Evolutionary conservation across 1,140 invertebrate genomes (phyloP), one percentile per base, ranked within the genome.

Genomic region (Mylabris phalerata): DNA sequence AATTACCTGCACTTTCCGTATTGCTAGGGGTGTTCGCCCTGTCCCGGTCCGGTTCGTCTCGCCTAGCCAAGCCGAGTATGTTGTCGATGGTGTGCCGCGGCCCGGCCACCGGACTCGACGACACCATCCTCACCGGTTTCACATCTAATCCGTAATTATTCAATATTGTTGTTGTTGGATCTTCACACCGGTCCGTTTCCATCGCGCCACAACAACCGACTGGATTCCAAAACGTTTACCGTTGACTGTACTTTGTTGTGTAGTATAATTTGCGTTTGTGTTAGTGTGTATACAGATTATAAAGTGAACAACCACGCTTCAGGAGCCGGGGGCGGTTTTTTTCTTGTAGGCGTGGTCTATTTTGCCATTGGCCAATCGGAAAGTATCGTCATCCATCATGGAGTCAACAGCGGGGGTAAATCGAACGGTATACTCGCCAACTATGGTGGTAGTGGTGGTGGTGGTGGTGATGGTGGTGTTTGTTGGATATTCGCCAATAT

Each of bases 81-180:
- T 75, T 74, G 56, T 76, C 75, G 25, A 76, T 76, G 25, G 75
- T 76, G 50, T 76, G 75, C 57, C 75, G 60, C 3, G 75, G 75
- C 24, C 75, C 74, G 44, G 66, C 56, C 50, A 60, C 61, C 9
- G 66, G 66, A 54, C 67, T 68, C 4, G 42, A 32, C 38, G 71
- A 67, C 44, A 71, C 65, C 70, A 71, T 70, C 62, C 70, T 67
- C 52, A 71, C 56, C 27, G 71, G 71, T 69, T 73, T 73, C 59
- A 69, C 59, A 26, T 61, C 61, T 52, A 56, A 48, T 45, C 68
- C 71, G 69, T 65, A 71, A 61, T 64, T 62, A 42, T n/a, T 10
- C 9, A 42, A 32, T 24, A 73, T 63, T 58, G 71, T 62, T 51
- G 63, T 65, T 24, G 68, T 60, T 24, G 71, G 71, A 55, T 73